Base-by-base conservation (phyloP, 1,140 invertebrate genomes). In the Drosophila azteca region DNA sequence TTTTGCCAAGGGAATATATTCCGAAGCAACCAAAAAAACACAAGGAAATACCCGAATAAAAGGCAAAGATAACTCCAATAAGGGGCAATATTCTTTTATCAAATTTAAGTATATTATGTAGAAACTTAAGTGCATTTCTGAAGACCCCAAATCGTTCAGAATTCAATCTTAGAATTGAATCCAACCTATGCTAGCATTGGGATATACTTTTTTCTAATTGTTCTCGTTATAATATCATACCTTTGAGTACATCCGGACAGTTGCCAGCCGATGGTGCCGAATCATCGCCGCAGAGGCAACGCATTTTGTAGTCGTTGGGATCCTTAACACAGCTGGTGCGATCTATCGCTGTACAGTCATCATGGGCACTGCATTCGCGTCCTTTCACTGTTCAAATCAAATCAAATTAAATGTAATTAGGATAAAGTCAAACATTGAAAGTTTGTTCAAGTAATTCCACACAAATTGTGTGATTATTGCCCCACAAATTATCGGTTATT, bases 201-300 rank as follows among this genome's bases (percentile, higher is more conserved):
- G 24, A 26, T 5, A 24, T 6, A 24, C 24, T 3, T 26, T 26
- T 50, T 6, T 20, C 17, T 20, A 26, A 6, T 26, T 3, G 57
- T 22, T 29, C 15, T 22, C 13, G 11, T 8, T 39, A 39, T 1
- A 39, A 13, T 54, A 13, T 13, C 22, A 46, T 68, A 93, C 93
- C 92, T 92, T 94, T 94, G 64, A 92, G 93, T 84, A 93, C 90
- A 91, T 93, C 93, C 39, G 92, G 92, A 71, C 95, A 95, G 20
- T 92, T 92, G 24, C 95, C 95, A 72, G 95, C 95, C 1, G 93
- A 72, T 0, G 95, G 95, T 2, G 94, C 92, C 1, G 92, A 89
- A 79, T 94, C 94, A 89, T 95, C 94, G 0, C 94, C 94, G 72
- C 95, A 95, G 0, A 95, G 93, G 61, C 95, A 95, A 22, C 94